Evolutionary conservation across 2,113 vertebrate species (phyloP).

Genomic region (Saguinus midas): DNA sequence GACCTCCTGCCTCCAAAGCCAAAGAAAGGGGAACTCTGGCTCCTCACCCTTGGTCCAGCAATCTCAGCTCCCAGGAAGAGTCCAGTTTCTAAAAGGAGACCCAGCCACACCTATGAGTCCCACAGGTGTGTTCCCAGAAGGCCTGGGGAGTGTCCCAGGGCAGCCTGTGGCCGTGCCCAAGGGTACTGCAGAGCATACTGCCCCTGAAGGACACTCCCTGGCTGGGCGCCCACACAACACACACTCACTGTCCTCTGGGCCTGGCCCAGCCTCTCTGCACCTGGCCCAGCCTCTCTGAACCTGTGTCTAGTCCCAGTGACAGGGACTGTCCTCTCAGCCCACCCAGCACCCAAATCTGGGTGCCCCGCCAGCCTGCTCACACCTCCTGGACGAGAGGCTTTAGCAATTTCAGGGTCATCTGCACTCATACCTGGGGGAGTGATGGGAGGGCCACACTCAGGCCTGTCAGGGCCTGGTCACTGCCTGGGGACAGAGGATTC

Average conservation of each 20-base stretch:
- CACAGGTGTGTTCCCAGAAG: not conserved
- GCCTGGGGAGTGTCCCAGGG: not conserved
- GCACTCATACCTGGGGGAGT: not conserved
- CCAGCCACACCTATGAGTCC: not conserved
- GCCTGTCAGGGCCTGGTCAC: not conserved
- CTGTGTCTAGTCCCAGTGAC: not conserved
- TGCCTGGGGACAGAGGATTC: not conserved
- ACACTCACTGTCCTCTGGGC: not conserved
- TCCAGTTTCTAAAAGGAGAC: too few relatives aligned
- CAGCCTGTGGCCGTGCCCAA: too few relatives aligned
- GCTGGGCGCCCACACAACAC: accelerated
- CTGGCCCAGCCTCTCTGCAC: too few relatives aligned
- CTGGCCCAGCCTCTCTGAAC: too few relatives aligned
- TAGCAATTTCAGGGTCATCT: not conserved
- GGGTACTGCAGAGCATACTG: not conserved
- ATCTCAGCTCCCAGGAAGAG: not conserved
- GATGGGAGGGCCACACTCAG: not conserved
- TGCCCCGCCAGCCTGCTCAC: accelerated
- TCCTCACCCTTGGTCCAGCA: not conserved
- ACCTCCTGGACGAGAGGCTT: not conserved
- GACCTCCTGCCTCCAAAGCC: not conserved
- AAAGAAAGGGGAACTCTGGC: not conserved
- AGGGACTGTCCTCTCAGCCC: not conserved
- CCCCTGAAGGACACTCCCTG: not conserved
- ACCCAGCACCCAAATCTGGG: not conserved